Evolutionary conservation across 1,140 invertebrate species (phyloP), one percentile per base, ranked within the genome.

Genomic region (Tachypleus tridentatus): DNA sequence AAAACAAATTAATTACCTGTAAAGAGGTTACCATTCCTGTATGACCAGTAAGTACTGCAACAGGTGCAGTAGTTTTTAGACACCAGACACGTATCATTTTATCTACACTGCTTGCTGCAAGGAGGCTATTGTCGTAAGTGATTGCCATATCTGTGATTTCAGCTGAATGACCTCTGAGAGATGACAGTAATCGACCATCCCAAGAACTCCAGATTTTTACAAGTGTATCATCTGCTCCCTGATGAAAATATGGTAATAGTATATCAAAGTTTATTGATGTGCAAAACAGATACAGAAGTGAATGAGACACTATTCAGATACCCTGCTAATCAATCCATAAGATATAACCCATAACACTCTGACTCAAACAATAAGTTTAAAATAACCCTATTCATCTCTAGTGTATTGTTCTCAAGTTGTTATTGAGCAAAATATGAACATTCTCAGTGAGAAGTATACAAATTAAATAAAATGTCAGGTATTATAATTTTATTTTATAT

Each of bases 81-180:
- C 90, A 91, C 95, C 95, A 98, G 5, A 98, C 89, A 64, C 94
- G 82, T 49, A 99, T 84, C 52, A 92, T 86, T 72, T 83, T 90
- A 73, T 83, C 82, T 73, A 76, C 78, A 82, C 83, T 97, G 85
- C 77, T 95, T 79, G 74, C 87, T 87, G 66, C 93, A 64, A 99
- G 76, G 66, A 98, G 77, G 10, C 88, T 89, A 73, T 98, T 98
- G 76, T 98, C 94, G 70, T 85, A 82, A 76, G 93, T 93, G 3
- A 97, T 86, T 61, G 91, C 88, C 75, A 98, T 88, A 77, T 99
- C 96, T 59, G 93, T 94, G 63, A 99, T 97, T 83, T 98, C 95
- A 0, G 89, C 86, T 1, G 88, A 87, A 52, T 95, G 92, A 4
- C 97, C 97, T 54, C 97, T 83, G 67, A 98, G 85, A 54, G 94